Evolutionary conservation across 2,797 vertebrate species (phyloP).

Genomic region (Schizothorax lantsangensis): DNA sequence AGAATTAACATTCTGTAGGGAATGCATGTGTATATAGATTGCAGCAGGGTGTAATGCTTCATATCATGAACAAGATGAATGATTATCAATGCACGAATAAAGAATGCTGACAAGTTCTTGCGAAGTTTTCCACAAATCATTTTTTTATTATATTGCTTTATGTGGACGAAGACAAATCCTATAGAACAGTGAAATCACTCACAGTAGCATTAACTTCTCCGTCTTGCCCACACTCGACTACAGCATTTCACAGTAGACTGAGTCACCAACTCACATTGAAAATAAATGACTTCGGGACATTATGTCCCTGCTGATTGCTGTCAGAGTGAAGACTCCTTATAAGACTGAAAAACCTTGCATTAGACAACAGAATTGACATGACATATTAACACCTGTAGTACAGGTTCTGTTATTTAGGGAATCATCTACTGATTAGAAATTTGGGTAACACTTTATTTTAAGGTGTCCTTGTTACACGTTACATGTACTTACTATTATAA

Average conservation of each 20-base stretch:
- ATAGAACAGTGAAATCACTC: conserved; percentile 3
- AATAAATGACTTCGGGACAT: conserved; percentile 11
- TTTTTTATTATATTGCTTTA: conserved; percentile 10
- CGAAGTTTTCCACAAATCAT: not conserved
- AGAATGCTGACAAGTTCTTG: conserved; percentile 14
- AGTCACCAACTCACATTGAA: conserved; percentile 4
- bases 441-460: not conserved
- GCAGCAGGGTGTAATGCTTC: not conserved
- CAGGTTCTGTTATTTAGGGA: not conserved
- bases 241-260: conserved; percentile 19
- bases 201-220: not conserved
- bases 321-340: not conserved
- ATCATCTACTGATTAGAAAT: not conserved
- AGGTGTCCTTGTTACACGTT: not conserved
- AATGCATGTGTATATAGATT: not conserved
- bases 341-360: not conserved
- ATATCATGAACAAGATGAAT: conserved; percentile 1
- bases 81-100: not conserved
- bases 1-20: not conserved
- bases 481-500: not conserved
- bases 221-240: conserved; percentile 1
- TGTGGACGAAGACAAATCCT: conserved; percentile 25
- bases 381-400: not conserved
- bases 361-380: conserved; percentile 17
- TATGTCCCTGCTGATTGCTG: not conserved